Percentiles rank a stretch among this genome's conserved stretches.
Evolutionary conservation across 2,113 vertebrate species (phyloP).

Genomic region (Cyphomyrus plagiostoma): DNA sequence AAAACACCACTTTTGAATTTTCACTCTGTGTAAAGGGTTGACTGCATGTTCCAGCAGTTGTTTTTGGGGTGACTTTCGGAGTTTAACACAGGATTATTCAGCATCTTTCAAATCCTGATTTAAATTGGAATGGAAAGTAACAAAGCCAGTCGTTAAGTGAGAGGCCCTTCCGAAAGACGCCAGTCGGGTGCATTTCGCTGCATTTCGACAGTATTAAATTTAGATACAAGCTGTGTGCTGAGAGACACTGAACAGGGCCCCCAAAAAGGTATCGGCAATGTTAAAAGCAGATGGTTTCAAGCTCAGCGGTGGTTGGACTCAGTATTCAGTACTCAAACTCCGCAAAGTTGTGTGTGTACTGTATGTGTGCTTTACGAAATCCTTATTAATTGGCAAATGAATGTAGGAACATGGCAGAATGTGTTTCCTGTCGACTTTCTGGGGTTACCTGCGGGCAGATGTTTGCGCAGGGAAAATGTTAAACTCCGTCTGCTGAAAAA

Average conservation of each 20-base stretch:
- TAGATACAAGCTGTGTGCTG: not conserved
- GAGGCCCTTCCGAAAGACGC: not conserved
- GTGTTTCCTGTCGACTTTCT: not conserved
- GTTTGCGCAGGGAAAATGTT: not conserved
- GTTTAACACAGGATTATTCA: slow-evolving; percentile 10
- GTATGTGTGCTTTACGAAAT: not conserved
- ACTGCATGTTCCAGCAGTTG: not conserved
- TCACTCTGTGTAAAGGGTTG: not conserved
- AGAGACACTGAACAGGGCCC: slow-evolving; percentile 42
- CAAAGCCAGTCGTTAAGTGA: not conserved
- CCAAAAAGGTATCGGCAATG: slow-evolving; percentile 33
- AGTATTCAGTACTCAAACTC: not conserved
- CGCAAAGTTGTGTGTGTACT: not conserved
- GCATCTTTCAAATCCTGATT: slow-evolving; percentile 8
- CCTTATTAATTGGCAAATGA: not conserved
- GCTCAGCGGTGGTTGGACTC: slow-evolving; percentile 42
- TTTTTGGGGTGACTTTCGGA: not conserved
- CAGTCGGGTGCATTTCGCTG: slow-evolving; percentile 9
- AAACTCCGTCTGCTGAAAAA: not conserved
- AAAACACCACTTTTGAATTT: not conserved
- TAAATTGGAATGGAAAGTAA: slow-evolving; percentile 13
- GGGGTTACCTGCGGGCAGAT: not conserved
- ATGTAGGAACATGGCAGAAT: not conserved
- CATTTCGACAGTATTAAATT: slow-evolving; percentile 19
- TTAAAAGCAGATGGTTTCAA: slow-evolving; percentile 22